phyloP scores from a whole-genome alignment of 2,113 vertebrate species.

The Poecilia latipinna region DNA sequence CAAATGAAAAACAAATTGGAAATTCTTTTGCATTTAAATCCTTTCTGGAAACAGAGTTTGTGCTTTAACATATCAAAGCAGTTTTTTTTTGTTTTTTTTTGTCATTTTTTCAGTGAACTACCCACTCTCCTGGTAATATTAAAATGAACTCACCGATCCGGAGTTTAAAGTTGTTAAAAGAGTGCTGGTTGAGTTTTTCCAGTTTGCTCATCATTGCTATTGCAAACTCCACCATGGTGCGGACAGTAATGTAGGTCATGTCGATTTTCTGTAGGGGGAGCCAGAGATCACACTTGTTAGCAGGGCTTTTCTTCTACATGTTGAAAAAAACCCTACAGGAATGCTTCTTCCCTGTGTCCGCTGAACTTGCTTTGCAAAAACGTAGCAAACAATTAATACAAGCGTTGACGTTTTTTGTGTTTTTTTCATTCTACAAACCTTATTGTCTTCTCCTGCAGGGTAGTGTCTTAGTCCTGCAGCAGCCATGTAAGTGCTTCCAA shows the following conservation, averaged over 20 bases:
- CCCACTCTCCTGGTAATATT: not conserved
- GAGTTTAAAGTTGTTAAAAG: conserved; percentile 90
- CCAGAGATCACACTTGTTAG: conserved; percentile 42
- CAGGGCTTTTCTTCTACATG: no score
- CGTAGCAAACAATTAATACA: not conserved
- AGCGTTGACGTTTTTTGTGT: not conserved
- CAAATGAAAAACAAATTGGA: no score
- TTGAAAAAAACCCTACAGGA: no score
- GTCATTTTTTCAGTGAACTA: no score
- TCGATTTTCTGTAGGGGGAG: conserved; percentile 80
- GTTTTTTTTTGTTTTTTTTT: no score
- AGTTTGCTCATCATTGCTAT: conserved; percentile 85
- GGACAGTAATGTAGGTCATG: conserved; percentile 80
- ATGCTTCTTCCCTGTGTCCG: not conserved
- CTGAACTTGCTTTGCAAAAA: no score
- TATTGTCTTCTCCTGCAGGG: conserved; percentile 68
- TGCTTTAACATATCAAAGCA: not conserved
- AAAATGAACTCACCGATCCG: conserved; percentile 82
- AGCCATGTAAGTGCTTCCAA: conserved; percentile 92
- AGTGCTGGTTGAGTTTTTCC: conserved; percentile 88
- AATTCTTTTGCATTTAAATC: no score
- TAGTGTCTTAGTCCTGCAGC: conserved; percentile 82
- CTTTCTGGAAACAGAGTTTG: not conserved
- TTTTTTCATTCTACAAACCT: conserved; percentile 60
- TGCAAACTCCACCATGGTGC: conserved; percentile 90